A percentile compares a stretch with the other conserved stretches of the same genome.
These are phyloP conservation scores for Nixonia krombeini DNA, from an alignment of 1,140 invertebrate genomes.

Conservation along the genomic window DNA sequence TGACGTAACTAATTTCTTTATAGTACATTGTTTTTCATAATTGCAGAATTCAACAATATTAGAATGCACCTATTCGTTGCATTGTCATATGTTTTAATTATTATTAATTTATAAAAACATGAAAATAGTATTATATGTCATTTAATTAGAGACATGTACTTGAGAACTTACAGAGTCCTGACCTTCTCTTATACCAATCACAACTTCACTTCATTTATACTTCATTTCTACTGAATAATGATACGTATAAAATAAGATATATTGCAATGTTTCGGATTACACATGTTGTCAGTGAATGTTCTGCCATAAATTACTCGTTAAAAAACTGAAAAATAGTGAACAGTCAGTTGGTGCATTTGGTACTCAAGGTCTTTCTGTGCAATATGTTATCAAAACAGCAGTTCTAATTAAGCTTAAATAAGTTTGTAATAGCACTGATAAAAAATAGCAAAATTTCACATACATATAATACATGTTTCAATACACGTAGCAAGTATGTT, in stretches of 20 bases:
- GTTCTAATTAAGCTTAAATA: too few species aligned
- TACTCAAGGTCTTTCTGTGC: too few species aligned
- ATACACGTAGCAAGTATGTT: too few species aligned
- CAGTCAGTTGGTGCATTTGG: too few species aligned
- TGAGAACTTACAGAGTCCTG: conserved; percentile 39
- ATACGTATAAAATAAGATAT: conserved; percentile 40
- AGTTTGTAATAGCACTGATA: too few species aligned
- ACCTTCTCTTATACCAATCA: conserved; percentile 43
- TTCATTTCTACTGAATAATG: conserved; percentile 42
- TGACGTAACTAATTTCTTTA: too few species aligned
- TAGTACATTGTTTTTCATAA: too few species aligned
- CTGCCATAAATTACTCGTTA: conserved; percentile 19
- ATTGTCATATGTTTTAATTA: too few species aligned
- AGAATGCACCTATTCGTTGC: neutral
- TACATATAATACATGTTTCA: too few species aligned
- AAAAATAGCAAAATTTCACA: conserved; percentile 5
- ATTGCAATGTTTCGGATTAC: conserved; percentile 36
- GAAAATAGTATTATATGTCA: conserved; percentile 26
- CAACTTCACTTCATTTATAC: conserved; percentile 49
- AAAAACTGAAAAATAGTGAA: too few species aligned
- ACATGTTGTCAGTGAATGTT: conserved; percentile 33
- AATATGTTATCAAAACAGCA: too few species aligned
- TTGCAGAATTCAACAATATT: too few species aligned
- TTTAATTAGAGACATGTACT: conserved; percentile 33
- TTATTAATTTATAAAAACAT: neutral